Evolutionary conservation across 2,113 vertebrate genomes (phyloP).

Genomic region (Mastomys coucha): DNA sequence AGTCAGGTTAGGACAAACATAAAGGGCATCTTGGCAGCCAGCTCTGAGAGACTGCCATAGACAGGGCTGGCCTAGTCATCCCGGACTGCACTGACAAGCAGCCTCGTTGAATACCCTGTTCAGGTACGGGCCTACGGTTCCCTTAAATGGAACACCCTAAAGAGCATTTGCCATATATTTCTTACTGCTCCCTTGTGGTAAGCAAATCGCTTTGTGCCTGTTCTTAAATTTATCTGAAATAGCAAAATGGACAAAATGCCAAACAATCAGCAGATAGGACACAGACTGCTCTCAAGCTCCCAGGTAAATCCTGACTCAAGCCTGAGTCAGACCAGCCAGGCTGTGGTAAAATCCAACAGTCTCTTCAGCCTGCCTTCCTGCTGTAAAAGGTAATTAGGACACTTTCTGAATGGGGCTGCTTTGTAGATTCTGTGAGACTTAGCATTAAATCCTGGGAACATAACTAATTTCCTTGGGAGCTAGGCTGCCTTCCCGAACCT

Average conservation of each 20-base stretch:
- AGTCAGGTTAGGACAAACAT: conserved; percentile 51
- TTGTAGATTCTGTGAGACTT: conserved; percentile 33
- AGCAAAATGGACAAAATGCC: neutral
- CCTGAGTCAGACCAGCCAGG: neutral
- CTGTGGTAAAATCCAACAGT: neutral
- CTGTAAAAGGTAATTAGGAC: neutral
- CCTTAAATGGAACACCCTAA: neutral
- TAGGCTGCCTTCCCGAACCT: neutral
- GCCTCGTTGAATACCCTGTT: neutral
- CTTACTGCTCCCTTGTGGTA: neutral
- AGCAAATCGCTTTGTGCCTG: neutral
- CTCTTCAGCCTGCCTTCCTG: neutral
- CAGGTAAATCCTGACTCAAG: neutral
- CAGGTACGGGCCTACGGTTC: neutral
- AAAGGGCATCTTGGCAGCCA: neutral
- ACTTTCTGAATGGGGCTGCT: neutral
- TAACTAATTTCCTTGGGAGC: neutral
- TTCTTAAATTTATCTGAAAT: conserved; percentile 46
- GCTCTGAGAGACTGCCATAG: neutral
- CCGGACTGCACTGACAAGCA: neutral
- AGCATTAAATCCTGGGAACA: neutral
- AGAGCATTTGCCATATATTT: neutral
- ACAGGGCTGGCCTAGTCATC: neutral
- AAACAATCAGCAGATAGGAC: neutral
- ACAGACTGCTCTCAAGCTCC: neutral